These are phyloP conservation scores for Strigamia crassipes DNA, from an alignment of 2,888 invertebrate genomes.

Conservation along the genomic window DNA sequence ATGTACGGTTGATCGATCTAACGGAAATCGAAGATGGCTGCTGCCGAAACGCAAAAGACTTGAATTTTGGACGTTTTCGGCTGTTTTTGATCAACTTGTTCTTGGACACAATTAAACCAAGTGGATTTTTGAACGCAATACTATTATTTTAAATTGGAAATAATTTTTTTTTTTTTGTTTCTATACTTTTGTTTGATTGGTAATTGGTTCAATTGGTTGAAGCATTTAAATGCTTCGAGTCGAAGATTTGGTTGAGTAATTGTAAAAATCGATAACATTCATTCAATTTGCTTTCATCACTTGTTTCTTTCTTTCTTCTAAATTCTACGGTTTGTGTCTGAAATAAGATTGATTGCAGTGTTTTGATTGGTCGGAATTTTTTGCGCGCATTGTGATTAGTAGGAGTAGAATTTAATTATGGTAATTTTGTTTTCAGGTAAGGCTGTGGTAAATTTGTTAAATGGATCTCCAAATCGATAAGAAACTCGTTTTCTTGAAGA, in stretches of 20 bases:
- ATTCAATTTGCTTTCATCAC: slow-evolving; percentile 1
- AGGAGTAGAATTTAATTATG: slow-evolving; percentile 35
- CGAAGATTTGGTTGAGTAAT: slow-evolving; percentile 2
- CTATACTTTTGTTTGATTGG: neutral
- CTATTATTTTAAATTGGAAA: too few relatives aligned
- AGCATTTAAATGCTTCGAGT: neutral
- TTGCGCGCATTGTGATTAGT: slow-evolving; percentile 12
- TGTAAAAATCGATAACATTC: slow-evolving; percentile 27
- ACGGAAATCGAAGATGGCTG: too few relatives aligned
- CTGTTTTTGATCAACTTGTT: too few relatives aligned
- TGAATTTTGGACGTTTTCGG: neutral
- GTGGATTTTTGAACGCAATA: too few relatives aligned
- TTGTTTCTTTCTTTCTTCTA: neutral
- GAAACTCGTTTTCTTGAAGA: neutral
- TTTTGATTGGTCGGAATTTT: slow-evolving; percentile 33
- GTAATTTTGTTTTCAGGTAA: slow-evolving; percentile 19
- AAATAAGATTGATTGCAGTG: slow-evolving; percentile 21
- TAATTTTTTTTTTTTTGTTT: neutral
- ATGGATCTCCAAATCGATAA: slow-evolving; percentile 25
- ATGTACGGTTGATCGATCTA: too few relatives aligned
- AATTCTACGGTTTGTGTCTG: neutral
- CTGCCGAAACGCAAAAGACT: neutral
- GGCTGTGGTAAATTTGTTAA: slow-evolving; percentile 23
- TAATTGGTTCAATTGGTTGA: slow-evolving; percentile 14
- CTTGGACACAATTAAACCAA: too few relatives aligned